Percentiles rank a stretch among this genome's conserved stretches.
Evolutionary conservation across 1,140 invertebrate species (phyloP).

Genomic region (Penaeus vannamei): DNA sequence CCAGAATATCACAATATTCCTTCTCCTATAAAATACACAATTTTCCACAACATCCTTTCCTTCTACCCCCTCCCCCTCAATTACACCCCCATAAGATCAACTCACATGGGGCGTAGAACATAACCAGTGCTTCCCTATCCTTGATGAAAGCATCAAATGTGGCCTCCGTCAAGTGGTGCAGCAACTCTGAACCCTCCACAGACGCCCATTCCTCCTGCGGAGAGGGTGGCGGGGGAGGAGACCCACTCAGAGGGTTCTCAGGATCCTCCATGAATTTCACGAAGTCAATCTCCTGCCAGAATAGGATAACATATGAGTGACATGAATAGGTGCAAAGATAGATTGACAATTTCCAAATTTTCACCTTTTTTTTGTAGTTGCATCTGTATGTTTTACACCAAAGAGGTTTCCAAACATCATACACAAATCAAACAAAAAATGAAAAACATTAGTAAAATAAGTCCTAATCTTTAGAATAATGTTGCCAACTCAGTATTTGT

Average conservation of each 20-base stretch:
- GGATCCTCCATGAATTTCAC: slow-evolving; percentile 80
- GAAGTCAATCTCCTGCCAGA: slow-evolving; percentile 77
- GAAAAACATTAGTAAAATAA: too few relatives aligned
- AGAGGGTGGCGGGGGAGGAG: slow-evolving; percentile 69
- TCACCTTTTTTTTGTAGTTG: too few relatives aligned
- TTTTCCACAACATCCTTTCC: background rate
- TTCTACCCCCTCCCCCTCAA: background rate
- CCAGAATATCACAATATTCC: background rate
- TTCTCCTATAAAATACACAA: background rate
- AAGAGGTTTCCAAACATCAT: too few relatives aligned
- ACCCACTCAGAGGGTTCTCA: slow-evolving; percentile 71
- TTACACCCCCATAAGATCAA: background rate
- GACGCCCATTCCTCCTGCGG: slow-evolving; percentile 73
- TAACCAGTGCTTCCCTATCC: slow-evolving; percentile 75
- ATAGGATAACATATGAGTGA: slow-evolving; percentile 24
- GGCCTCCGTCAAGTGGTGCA: slow-evolving; percentile 74
- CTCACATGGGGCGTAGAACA: slow-evolving; percentile 80
- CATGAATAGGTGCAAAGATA: too few relatives aligned
- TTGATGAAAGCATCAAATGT: slow-evolving; percentile 75
- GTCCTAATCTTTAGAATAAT: too few relatives aligned
- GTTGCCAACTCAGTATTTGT: too few relatives aligned
- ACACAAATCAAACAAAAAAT: too few relatives aligned
- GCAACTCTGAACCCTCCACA: slow-evolving; percentile 72
- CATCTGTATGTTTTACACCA: too few relatives aligned
- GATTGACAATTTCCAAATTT: background rate